A percentile compares a stretch with the other conserved stretches of the same genome.
Conservation (phyloP, 2,888 invertebrate species). For the Hirudinaria manillensis region DNA sequence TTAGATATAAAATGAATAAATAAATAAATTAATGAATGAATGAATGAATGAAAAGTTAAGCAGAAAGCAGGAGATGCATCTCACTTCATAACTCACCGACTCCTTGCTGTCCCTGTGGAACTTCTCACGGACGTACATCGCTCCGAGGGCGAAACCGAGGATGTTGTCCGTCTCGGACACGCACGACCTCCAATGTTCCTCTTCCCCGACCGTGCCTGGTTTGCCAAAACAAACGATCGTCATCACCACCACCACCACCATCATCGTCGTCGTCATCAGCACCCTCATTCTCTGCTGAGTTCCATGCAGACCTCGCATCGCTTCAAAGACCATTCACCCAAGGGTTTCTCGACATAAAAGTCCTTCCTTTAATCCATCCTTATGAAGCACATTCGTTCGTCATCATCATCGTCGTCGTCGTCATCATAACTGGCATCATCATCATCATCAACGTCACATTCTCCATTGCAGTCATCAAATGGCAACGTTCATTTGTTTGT, state of each 20-base stretch:
- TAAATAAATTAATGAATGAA: too few species aligned
- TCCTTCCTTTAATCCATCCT: too few species aligned
- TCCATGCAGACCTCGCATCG: too few species aligned
- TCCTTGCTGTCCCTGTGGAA: slow-evolving; percentile 50
- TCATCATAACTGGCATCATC: too few species aligned
- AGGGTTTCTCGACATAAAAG: too few species aligned
- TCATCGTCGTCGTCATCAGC: slow-evolving; percentile 1
- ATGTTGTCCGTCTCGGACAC: slow-evolving; percentile 80
- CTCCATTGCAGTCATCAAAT: too few species aligned
- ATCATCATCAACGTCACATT: too few species aligned
- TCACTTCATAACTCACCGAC: slow-evolving; percentile 42
- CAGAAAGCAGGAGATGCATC: slow-evolving; percentile 4
- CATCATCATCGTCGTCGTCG: background rate
- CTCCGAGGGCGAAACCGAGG: slow-evolving; percentile 82
- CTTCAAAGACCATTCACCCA: too few species aligned
- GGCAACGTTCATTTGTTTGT: too few species aligned
- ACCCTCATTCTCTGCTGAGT: background rate
- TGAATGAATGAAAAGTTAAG: background rate
- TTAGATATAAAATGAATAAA: too few species aligned
- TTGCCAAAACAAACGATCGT: background rate
- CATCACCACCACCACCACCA: slow-evolving; percentile 11
- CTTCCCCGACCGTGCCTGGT: slow-evolving; percentile 57
- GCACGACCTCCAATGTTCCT: slow-evolving; percentile 84
- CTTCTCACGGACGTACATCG: slow-evolving; percentile 69
- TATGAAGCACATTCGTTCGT: too few species aligned